A percentile compares a stretch with the other conserved stretches of the same genome.
Evolutionary conservation across 2,797 vertebrate genomes (phyloP).

Genomic region (Sebastes nivosus): DNA sequence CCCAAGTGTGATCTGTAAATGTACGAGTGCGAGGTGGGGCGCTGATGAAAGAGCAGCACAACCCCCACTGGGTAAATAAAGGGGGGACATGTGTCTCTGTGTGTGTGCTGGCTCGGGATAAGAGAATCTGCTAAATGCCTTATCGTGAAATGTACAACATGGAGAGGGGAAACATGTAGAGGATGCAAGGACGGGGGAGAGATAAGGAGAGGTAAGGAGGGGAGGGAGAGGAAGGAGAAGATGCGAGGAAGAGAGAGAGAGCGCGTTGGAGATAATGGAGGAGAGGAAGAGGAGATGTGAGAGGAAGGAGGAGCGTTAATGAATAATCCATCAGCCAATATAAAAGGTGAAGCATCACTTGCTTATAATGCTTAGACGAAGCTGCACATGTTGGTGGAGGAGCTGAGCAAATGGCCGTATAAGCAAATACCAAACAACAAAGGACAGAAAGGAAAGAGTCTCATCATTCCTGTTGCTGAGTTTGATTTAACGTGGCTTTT

Average conservation of each 20-base stretch:
- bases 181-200: background rate
- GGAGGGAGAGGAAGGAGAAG: background rate
- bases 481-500: background rate
- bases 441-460: background rate
- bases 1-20: conserved; percentile 55
- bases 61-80: background rate
- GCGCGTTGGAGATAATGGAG: conserved; percentile 14
- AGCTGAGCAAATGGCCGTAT: background rate
- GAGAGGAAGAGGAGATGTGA: conserved; percentile 7
- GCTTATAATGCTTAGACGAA: background rate
- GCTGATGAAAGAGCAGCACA: conserved; percentile 39
- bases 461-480: background rate
- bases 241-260: conserved; percentile 1
- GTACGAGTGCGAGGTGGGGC: background rate
- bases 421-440: conserved; percentile 7
- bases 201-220: background rate
- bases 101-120: background rate
- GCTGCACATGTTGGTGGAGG: conserved; percentile 5
- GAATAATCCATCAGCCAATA: conserved; percentile 65
- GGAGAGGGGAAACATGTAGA: background rate
- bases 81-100: background rate
- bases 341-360: conserved; percentile 29
- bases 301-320: conserved; percentile 22
- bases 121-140: background rate
- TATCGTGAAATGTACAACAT: background rate